Evolutionary conservation across 2,113 vertebrate genomes (phyloP), one percentile per base, ranked within the genome.

Genomic region (Phainopepla nitens): DNA sequence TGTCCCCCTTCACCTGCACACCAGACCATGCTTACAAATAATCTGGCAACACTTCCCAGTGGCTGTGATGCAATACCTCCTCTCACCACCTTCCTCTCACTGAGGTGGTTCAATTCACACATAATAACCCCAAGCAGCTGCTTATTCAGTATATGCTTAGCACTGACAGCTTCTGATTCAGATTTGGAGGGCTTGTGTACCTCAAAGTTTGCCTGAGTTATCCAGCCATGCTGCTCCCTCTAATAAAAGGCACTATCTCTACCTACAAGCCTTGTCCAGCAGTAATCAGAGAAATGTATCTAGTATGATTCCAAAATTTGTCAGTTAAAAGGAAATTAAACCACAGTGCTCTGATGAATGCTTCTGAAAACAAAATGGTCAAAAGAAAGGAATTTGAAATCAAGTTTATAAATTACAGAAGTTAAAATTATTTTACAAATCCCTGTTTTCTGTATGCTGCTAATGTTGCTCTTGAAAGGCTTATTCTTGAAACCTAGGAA

Each of bases 351-450:
- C 83, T 53, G 28, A 71, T 42, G 58, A 77, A 87, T 9, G 35
- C 50, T 91, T 79, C 78, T 62, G 54, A 87, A 91, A 96, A 82
- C n/a, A 93, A 79, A 94, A 76, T 11, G 4, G 27, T 62, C 45
- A 42, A 45, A 82, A 57, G n/a, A 86, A 90, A 88, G 16, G 23
- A 28, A 87, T 49, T 47, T 69, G 72, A 87, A 83, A 76, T 87
- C 42, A 78, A 60, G 36, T 41, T 76, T 65, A 87, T 35, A 89
- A 71, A 87, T 68, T 71, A 61, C 1, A 75, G 51, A 71, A 70
- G 13, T 64, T 64, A 39, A 12, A 44, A 65, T 39, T 68, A 42
- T 70, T 78, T 68, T 47, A 60, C 35, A 47, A 44, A 68, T 27
- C 29, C 24, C 35, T 82, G 17, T 23, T 68, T 91, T 87, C 27